Base-by-base conservation (phyloP, 2,888 invertebrate species). In the Coleophora deauratella region DNA sequence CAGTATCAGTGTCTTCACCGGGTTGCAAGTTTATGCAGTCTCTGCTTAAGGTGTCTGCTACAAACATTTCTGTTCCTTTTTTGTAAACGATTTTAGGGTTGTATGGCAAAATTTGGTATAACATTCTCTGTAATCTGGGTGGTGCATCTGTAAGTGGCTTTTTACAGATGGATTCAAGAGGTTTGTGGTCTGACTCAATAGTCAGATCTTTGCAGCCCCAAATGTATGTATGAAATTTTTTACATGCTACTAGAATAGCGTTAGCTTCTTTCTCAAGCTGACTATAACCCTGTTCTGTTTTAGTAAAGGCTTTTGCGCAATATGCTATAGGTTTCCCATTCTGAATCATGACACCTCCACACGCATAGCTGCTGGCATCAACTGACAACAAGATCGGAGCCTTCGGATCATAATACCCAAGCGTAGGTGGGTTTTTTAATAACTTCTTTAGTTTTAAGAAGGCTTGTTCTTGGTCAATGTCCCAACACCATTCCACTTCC, bases 121-220 rank as follows among this genome's bases (percentile, higher is more conserved):
- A 39, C 50, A 64, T 61, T 43, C 57, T 45, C 44, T 62, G 62
- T 33, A 66, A 43, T 33, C 61, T 38, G 6, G 51, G 42, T 9
- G 59, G 54, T 13, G 50, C 44, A 28, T 47, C 40, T 33, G 44
- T 41, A 10, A 60, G 44, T 38, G 51, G 43, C 45, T 58, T 59
- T 44, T 52, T 59, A 10, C 6, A 28, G 28, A 28, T 28, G 6
- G 28, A 8, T 28, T 52, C 59, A 10, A 67, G 42, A 0, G 61
- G 65, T 42, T 62, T 62, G 41, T 68, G 63, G 45, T 68, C 65
- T 28, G 54, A 54, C 30, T 58, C 41, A 3, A 66, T 49, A 12
- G 40, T 49, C 1, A 60, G 38, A 28, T 46, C 44, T 28, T 52
- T 31, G 12, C 43, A 44, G 2, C 46, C 51, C 35, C 38, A 51